Evolutionary conservation across 2,888 invertebrate genomes (phyloP).

Genomic region (Drosophila eohydei): DNA sequence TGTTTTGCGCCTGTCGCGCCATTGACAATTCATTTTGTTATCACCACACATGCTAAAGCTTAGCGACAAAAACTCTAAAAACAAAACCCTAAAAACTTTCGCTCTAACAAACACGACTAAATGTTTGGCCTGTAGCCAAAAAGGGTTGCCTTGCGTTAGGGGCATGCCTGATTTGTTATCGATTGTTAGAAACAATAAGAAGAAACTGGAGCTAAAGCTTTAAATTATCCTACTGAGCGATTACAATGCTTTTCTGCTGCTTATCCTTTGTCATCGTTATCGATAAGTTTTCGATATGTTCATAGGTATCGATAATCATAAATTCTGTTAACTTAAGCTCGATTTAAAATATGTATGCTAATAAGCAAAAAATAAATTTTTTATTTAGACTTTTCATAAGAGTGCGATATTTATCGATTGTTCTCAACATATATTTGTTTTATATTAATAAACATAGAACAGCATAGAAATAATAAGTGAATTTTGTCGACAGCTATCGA

Average conservation of each 20-base stretch:
- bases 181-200: background rate
- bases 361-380: background rate
- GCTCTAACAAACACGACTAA: slow-evolving; percentile 14
- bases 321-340: too few species aligned
- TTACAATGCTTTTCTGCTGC: background rate
- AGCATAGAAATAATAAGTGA: too few species aligned
- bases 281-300: background rate
- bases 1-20: slow-evolving; percentile 64
- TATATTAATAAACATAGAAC: too few species aligned
- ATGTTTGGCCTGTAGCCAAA: slow-evolving; percentile 15
- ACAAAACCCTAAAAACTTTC: slow-evolving; percentile 34
- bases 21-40: slow-evolving; percentile 74
- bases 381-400: background rate
- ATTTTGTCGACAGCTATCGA: background rate
- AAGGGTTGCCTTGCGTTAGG: background rate
- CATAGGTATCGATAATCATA: background rate
- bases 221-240: background rate
- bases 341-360: background rate
- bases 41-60: slow-evolving; percentile 55
- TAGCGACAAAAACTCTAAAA: slow-evolving; percentile 47
- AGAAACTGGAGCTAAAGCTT: too few species aligned
- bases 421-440: too few species aligned
- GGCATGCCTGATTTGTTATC: background rate
- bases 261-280: background rate
- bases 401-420: background rate